Evolutionary conservation across 1,140 invertebrate genomes (phyloP).

Genomic region (Laupala kohalensis): DNA sequence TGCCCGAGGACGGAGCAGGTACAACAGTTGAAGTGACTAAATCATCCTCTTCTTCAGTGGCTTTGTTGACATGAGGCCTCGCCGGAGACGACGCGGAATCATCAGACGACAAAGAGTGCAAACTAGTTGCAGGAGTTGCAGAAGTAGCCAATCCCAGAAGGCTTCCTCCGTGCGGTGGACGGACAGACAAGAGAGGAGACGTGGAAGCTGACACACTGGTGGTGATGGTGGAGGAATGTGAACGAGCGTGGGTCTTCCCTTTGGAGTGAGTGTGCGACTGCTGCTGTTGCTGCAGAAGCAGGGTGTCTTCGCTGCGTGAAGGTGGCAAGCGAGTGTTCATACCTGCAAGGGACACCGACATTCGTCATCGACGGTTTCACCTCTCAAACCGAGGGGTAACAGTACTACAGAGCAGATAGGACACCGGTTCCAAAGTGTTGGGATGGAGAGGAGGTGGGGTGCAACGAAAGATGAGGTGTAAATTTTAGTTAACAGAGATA

Average conservation of each 20-base stretch:
- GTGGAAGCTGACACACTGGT: conserved; percentile 47
- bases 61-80: background rate
- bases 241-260: background rate
- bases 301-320: conserved; percentile 61
- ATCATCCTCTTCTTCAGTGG: conserved; percentile 19
- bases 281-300: conserved; percentile 33
- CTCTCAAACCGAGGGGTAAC: no score
- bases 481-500: no score
- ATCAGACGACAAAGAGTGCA: conserved; percentile 23
- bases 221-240: conserved; percentile 32
- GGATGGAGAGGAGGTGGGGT: no score
- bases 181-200: conserved; percentile 46
- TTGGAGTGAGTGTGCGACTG: background rate
- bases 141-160: background rate
- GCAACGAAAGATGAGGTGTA: no score
- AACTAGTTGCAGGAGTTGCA: conserved; percentile 21
- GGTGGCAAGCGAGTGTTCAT: conserved; percentile 41
- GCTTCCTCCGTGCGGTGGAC: conserved; percentile 37
- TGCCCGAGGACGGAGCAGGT: conserved; percentile 35
- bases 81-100: conserved; percentile 16
- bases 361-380: no score
- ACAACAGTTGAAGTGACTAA: conserved; percentile 14
- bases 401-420: no score
- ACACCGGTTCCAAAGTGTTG: no score
- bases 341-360: conserved; percentile 7